Base-by-base conservation (phyloP, 2,888 invertebrate genomes). In the Marasmarcha lunaedactyla region DNA sequence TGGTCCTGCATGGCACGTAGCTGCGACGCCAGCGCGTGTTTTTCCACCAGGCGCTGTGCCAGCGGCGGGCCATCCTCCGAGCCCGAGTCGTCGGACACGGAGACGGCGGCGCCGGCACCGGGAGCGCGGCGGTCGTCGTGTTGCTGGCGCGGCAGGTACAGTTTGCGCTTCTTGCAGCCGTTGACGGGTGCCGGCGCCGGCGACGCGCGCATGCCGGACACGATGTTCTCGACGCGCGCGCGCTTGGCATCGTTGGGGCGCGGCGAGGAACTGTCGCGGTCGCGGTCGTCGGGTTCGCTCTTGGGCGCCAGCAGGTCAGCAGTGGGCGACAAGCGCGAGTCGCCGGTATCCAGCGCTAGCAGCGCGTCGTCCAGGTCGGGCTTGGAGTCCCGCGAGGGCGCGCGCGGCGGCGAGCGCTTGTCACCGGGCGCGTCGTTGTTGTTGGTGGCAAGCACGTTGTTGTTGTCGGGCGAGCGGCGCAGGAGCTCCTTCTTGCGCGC, bases 101-200 rank as follows among this genome's bases (percentile, higher is more conserved):
- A 77, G 14, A 68, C 74, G 51, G 87, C 88, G 15, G 88, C 88
- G 41, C 86, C 85, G 61, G 92, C 92, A 3, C 20, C 4, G 4
- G 3, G 4, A 7, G 4, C 20, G 51, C 87, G 88, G 15, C 88
- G 88, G 41, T 86, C 85, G 71, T 30, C 30, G 30, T 30, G 30
- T 4, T 96, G 95, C 63, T 97, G 97, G 71, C 96, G 95, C 9
- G 97, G 97, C 61, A 96, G 95, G 66, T 97, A 97, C 20, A 97
- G 86, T 74, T 98, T 98, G 36, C 97, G 88, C 74, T 98, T 98
- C 72, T 96, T 96, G 77, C 95, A 96, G 37, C 96, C 95, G 76
- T 95, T 95, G 52, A 93, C 92, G 14, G 91, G 90, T 46, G 90
- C 92, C 30, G 91, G 90, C 46, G 90, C 92, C 30, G 94, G 94